Conservation (phyloP, 2,888 invertebrate species). For the Tridacna gigas region DNA sequence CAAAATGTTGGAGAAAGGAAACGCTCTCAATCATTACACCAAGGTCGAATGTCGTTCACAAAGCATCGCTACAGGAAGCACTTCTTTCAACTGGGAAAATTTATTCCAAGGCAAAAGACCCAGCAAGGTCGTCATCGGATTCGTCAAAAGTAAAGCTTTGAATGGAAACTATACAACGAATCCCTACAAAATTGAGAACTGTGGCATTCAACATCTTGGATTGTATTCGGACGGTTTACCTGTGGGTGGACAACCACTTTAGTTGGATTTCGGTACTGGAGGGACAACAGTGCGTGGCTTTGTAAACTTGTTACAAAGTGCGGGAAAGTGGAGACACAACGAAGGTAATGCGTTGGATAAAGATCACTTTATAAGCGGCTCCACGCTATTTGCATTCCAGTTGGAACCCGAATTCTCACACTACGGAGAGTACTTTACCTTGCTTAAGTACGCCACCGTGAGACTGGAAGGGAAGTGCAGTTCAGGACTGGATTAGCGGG, state of each 20-base stretch:
- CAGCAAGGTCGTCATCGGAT: conserved; percentile 31
- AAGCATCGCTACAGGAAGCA: conserved; percentile 38
- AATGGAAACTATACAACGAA: conserved; percentile 36
- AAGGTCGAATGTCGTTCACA: conserved; percentile 24
- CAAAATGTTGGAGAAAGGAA: conserved; percentile 30
- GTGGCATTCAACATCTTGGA: conserved; percentile 20
- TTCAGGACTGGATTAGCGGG: conserved; percentile 9
- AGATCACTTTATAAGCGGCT: conserved; percentile 28
- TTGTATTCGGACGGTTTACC: conserved; percentile 35
- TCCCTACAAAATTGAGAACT: conserved; percentile 7
- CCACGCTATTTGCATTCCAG: conserved; percentile 30
- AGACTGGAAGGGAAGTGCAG: conserved; percentile 28
- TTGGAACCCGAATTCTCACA: conserved; percentile 11
- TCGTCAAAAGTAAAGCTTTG: conserved; percentile 40
- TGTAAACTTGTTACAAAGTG: conserved; percentile 20
- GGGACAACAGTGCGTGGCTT: conserved; percentile 10
- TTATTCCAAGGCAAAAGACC: too few species aligned
- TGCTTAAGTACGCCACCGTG: conserved; percentile 28
- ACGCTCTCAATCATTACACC: conserved; percentile 37
- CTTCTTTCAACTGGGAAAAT: conserved; percentile 37
- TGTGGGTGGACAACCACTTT: neutral
- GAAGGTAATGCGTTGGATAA: conserved; percentile 30
- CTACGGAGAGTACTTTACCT: conserved; percentile 22
- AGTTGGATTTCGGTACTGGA: neutral
- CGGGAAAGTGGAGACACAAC: conserved; percentile 35